phyloP scores from a whole-genome alignment of 2,113 vertebrate genomes.

The Rhagologus leucostigma region DNA sequence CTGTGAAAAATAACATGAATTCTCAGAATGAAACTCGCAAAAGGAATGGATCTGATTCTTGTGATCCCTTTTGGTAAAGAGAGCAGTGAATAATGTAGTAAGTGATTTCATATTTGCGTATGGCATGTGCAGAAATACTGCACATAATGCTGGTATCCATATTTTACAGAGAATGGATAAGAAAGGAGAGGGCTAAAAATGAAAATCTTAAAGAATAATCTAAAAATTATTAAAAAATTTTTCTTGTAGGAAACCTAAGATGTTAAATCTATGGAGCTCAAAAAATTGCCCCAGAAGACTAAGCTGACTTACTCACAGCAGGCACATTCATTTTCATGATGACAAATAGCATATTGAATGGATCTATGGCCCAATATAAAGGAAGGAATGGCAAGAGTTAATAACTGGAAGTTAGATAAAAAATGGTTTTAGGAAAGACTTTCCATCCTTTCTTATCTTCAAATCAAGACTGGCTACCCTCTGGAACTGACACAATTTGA shows the following conservation, averaged over 20 bases:
- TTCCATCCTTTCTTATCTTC: not conserved
- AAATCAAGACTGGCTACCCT: not conserved
- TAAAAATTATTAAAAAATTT: not conserved
- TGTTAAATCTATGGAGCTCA: not conserved
- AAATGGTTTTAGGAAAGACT: not conserved
- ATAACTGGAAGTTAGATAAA: not conserved
- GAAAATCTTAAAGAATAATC: not conserved
- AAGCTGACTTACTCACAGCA: not conserved
- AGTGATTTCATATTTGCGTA: not conserved
- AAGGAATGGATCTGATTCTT: not conserved
- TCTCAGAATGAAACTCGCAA: not conserved
- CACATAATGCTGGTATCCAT: not conserved
- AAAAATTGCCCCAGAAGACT: not conserved
- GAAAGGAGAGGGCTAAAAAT: not conserved
- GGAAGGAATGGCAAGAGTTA: not conserved
- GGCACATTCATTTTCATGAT: not conserved
- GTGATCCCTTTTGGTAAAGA: not conserved
- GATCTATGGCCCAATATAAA: not conserved
- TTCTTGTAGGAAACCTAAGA: not conserved
- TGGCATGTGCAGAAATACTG: not conserved
- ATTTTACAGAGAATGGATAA: not conserved
- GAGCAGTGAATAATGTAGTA: not conserved
- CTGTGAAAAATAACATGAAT: not conserved
- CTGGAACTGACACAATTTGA: not conserved
- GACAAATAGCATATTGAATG: not conserved